Conservation (phyloP, 1,140 invertebrate genomes). For the Odontomachus brunneus region DNA sequence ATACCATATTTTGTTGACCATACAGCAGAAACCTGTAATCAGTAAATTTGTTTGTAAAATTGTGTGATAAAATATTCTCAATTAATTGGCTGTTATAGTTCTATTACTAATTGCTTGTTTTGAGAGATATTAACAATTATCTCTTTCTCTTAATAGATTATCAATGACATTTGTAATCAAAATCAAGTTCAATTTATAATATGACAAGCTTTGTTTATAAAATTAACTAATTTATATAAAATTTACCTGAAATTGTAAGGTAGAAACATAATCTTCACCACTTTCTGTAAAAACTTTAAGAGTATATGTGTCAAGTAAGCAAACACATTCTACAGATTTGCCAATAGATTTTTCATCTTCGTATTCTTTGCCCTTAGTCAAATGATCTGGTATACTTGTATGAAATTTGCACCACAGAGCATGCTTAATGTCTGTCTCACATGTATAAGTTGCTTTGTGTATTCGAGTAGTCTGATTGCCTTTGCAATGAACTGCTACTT, state of each 20-base stretch:
- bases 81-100: conserved; percentile 5
- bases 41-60: conserved; percentile 49
- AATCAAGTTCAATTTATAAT: not conserved
- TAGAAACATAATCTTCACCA: conserved; percentile 93
- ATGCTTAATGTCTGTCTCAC: conserved; percentile 92
- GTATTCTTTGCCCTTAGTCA: conserved; percentile 74
- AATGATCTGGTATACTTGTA: conserved; percentile 86
- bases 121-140: not conserved
- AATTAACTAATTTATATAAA: not conserved
- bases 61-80: not conserved
- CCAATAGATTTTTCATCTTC: conserved; percentile 75
- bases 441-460: conserved; percentile 90
- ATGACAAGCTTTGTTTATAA: conserved; percentile 24
- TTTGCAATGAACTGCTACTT: conserved; percentile 93
- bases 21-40: conserved; percentile 85
- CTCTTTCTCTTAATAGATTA: not conserved
- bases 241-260: conserved; percentile 94
- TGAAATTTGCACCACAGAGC: conserved; percentile 93
- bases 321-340: conserved; percentile 87
- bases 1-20: conserved; percentile 93
- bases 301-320: conserved; percentile 91
- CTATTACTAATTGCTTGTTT: not conserved
- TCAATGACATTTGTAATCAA: conserved; percentile 17
- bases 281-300: conserved; percentile 92
- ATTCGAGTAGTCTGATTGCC: conserved; percentile 83